Evolutionary conservation across 2,797 vertebrate genomes (phyloP).

Genomic region (Centropyge bicolor): DNA sequence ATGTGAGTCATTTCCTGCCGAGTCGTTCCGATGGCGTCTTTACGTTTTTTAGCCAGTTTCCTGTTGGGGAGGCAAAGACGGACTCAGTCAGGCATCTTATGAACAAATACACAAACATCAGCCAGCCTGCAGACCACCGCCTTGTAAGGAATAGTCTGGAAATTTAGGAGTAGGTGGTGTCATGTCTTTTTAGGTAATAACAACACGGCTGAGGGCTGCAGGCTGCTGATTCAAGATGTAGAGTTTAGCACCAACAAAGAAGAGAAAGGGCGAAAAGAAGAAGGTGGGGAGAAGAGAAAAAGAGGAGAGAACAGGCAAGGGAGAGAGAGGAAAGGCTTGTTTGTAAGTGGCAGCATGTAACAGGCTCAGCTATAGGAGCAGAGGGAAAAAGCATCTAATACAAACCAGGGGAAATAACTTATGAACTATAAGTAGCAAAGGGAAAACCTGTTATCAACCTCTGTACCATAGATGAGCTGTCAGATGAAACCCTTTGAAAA

Average conservation of each 20-base stretch:
- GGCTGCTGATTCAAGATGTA: conserved; percentile 59
- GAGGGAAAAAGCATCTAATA: conserved; percentile 46
- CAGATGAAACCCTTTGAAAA: conserved; percentile 60
- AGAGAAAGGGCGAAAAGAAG: conserved; percentile 35
- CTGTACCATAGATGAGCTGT: conserved; percentile 48
- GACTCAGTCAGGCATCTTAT: conserved; percentile 45
- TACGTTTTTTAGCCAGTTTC: conserved; percentile 99
- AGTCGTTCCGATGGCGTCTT: conserved; percentile 95
- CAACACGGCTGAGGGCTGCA: conserved; percentile 52
- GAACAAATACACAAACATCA: conserved; percentile 28
- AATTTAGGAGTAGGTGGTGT: neutral
- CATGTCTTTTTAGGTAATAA: neutral
- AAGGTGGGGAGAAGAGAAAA: conserved; percentile 39
- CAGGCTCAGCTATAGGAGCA: conserved; percentile 58
- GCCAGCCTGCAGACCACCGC: conserved; percentile 61
- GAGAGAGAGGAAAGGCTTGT: conserved; percentile 57
- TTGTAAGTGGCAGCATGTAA: conserved; percentile 59
- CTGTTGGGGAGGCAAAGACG: conserved; percentile 79
- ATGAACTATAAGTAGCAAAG: conserved; percentile 44
- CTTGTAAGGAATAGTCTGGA: neutral
- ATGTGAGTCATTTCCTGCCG: conserved; percentile 99
- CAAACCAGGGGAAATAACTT: conserved; percentile 49
- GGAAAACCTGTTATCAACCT: conserved; percentile 34
- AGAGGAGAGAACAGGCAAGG: conserved; percentile 71
- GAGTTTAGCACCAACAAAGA: conserved; percentile 28